These are phyloP conservation scores for Rhodeus uyekii DNA, from an alignment of 2,797 vertebrate species.

Conservation along the genomic window DNA sequence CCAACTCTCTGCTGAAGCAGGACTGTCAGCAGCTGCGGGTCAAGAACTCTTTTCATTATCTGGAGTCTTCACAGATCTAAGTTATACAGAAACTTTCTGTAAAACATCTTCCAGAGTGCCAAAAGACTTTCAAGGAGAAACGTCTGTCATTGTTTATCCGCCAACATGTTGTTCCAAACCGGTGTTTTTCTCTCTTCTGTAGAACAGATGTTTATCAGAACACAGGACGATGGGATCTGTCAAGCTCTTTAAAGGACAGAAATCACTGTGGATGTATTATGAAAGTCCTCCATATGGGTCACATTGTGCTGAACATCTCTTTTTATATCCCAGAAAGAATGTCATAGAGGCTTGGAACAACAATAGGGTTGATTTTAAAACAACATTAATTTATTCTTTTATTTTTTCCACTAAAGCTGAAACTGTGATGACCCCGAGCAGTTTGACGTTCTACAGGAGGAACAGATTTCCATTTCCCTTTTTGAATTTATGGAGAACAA, in stretches of 20 bases:
- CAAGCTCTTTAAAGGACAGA: background rate
- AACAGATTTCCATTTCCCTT: background rate
- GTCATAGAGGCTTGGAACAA: too few relatives aligned
- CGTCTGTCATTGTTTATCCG: background rate
- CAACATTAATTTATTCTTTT: background rate
- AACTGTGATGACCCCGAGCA: background rate
- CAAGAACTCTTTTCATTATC: conserved; percentile 67
- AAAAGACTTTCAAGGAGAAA: background rate
- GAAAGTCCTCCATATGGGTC: background rate
- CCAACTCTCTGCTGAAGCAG: conserved; percentile 73
- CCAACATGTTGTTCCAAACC: too few relatives aligned
- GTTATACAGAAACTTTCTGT: background rate
- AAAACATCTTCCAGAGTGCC: background rate
- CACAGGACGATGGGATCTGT: background rate
- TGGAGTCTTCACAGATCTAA: conserved; percentile 88
- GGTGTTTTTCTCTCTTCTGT: background rate
- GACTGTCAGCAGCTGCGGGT: conserved; percentile 72
- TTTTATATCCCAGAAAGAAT: background rate
- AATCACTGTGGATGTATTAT: background rate
- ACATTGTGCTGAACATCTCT: background rate
- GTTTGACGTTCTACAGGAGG: background rate
- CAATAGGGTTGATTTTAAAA: background rate
- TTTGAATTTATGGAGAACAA: background rate
- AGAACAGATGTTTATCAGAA: background rate
- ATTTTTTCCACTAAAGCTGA: too few relatives aligned